Base-by-base conservation (phyloP, 2,113 vertebrate genomes). In the Mus musculus region DNA sequence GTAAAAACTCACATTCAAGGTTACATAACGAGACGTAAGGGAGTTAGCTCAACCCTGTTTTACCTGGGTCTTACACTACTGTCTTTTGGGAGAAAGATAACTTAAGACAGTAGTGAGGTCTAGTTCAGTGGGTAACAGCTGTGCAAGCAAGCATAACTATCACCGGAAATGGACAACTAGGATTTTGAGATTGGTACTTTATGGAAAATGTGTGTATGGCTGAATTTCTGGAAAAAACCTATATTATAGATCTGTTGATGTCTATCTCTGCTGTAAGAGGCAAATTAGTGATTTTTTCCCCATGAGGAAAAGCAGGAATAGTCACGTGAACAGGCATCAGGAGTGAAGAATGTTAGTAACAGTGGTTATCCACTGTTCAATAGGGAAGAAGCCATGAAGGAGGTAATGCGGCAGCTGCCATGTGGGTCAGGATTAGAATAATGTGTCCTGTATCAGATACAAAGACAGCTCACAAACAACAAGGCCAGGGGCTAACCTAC, bases 1-100 rank as follows among this genome's bases (percentile, higher is more conserved):
- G 82, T 20, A 59, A 92, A 94, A 85, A 30, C 46, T 96, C 49
- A 78, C 22, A 77, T 26, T 88, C 61, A 94, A 76, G 78, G 24
- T 72, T 36, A 52, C n/a, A 88, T 7, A 52, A 59, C 30, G 63
- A 91, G 26, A 71, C 54, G 67, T 92, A 72, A 24, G 26, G 85
- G 72, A 42, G 72, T 56, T n/a, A 81, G 76, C 63, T 92, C 33
- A 76, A 52, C 28, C 3, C 42, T 19, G 59, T 5, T 46, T 24
- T 90, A 88, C 46, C 61, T 81, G 24, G 33, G 81, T 46, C 81
- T 80, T 87, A 1, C 2, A 71, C 49, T 42, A 76, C 33, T 36
- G 76, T 91, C 12, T 30, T 88, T 56, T 75, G 87, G 73, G n/a
- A 84, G n/a, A 17, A 75, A n/a, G 9, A 36, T 63, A 77, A 63